Percentiles rank a stretch among this genome's conserved stretches.
Conservation (phyloP, 2,113 vertebrate genomes). For the Amphiprion ocellaris region DNA sequence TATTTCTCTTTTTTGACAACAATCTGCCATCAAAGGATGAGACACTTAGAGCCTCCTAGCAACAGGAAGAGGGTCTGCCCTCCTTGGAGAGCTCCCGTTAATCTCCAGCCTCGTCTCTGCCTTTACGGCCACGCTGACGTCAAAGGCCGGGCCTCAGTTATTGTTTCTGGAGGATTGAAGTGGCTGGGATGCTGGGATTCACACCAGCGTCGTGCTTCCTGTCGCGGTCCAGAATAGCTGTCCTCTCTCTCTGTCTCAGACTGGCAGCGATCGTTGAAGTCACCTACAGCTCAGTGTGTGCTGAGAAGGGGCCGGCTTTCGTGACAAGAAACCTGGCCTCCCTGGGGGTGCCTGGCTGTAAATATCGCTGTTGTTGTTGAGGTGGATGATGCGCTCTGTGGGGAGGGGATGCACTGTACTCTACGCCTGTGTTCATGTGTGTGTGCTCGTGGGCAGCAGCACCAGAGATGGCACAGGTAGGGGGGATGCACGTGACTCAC, state of each 20-base stretch:
- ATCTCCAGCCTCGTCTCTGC: conserved; percentile 55
- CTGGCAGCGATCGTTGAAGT: conserved; percentile 46
- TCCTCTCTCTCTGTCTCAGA: conserved; percentile 8
- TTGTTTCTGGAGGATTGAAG: conserved; percentile 62
- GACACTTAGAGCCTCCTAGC: conserved; percentile 59
- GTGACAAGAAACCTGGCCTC: conserved; percentile 68
- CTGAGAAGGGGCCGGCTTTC: conserved; percentile 36
- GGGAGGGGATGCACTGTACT: conserved; percentile 50
- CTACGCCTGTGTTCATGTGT: conserved; percentile 2
- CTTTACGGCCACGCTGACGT: conserved; percentile 69
- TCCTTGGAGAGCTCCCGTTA: conserved; percentile 57
- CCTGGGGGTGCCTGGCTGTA: conserved; percentile 51
- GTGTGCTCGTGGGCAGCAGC: conserved; percentile 19
- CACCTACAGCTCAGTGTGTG: conserved; percentile 55
- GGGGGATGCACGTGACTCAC: conserved; percentile 59
- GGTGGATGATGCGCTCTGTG: conserved; percentile 60
- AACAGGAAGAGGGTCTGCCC: conserved; percentile 66
- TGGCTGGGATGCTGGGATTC: conserved; percentile 50
- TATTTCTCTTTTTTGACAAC: conserved; percentile 45
- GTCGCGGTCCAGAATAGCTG: conserved; percentile 61
- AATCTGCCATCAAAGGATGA: conserved; percentile 58
- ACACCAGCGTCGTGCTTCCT: conserved; percentile 65
- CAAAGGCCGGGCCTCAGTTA: conserved; percentile 60
- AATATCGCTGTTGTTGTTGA: conserved; percentile 71
- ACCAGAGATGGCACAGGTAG: conserved; percentile 46